Conservation (phyloP, 2,888 invertebrate species). For the Heliconius cydno region DNA sequence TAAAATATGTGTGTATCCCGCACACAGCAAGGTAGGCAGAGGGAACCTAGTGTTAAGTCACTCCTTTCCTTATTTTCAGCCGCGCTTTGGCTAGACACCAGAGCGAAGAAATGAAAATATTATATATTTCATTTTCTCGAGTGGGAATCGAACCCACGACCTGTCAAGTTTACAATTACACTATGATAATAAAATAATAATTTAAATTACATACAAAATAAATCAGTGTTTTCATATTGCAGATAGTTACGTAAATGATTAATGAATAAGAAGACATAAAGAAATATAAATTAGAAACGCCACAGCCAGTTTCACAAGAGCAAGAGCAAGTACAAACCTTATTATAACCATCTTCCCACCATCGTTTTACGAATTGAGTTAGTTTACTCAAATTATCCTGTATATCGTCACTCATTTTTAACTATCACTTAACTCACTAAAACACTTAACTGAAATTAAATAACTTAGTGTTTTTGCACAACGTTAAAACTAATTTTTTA, state of each 20-base stretch:
- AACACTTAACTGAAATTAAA: background rate
- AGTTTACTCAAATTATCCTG: slow-evolving; percentile 64
- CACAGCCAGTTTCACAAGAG: background rate
- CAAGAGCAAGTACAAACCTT: slow-evolving; percentile 52
- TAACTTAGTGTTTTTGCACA: background rate
- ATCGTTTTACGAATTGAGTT: slow-evolving; percentile 68
- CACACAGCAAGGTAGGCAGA: no score
- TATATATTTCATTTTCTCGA: no score
- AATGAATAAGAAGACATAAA: background rate
- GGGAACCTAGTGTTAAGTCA: no score
- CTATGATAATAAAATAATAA: background rate
- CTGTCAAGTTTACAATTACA: no score
- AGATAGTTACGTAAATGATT: background rate
- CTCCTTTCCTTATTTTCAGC: no score
- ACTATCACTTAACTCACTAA: slow-evolving; percentile 9
- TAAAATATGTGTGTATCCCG: background rate
- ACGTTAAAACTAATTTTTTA: background rate
- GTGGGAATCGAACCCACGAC: no score
- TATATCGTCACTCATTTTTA: slow-evolving; percentile 56
- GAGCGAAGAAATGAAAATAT: no score
- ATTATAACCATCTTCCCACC: slow-evolving; percentile 71
- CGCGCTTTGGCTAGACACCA: no score
- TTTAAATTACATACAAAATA: background rate
- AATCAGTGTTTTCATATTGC: background rate
- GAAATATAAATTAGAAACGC: slow-evolving; percentile 9